Evolutionary conservation across 1,140 invertebrate genomes (phyloP), one percentile per base, ranked within the genome.

Genomic region (Drosophila equinoxialis): DNA sequence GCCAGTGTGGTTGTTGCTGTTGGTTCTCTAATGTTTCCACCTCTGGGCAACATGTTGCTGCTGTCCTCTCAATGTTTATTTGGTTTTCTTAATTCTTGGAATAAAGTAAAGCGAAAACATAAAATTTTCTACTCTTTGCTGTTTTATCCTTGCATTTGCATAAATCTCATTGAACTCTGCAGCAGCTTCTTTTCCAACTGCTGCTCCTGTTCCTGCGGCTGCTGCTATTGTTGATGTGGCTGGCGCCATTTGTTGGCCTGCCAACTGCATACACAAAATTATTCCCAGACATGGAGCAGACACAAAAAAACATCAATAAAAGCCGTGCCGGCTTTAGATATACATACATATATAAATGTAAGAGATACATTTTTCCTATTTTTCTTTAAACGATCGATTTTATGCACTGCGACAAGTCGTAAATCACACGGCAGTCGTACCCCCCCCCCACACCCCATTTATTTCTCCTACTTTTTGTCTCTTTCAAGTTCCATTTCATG

Each of bases 261-360:
- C 79, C 79, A 86, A 87, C 79, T 81, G 75, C 55, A 77, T 75
- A 39, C 11, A 11, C 10, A 51, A 20, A 51, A 68, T 79, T 71
- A 6, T 86, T 87, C 69, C 72, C 83, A 87, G 80, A 89, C 84
- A 89, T 70, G 51, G 26, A 57, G 73, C 70, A 87, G 84, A 87
- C 84, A 77, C 75, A 71, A 74, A 87, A 65, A 55, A 79, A 85
- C 83, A 87, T 86, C 83, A 87, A 86, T 86, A 70, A 86, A 86
- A 85, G 77, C 81, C 74, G 81, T 71, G 81, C 70, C 71, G 65
- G 72, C 65, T 70, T 69, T 66, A 77, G 58, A 68, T 67, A 74
- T 14, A 55, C 35, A 68, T 35, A 70, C 17, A 70, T 45, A 68
- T 48, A 42, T 10, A 80, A 48, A 70, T 41, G 69, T 63, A 48